Evolutionary conservation across 2,113 vertebrate genomes (phyloP).

Genomic region (Tupaia chinensis): DNA sequence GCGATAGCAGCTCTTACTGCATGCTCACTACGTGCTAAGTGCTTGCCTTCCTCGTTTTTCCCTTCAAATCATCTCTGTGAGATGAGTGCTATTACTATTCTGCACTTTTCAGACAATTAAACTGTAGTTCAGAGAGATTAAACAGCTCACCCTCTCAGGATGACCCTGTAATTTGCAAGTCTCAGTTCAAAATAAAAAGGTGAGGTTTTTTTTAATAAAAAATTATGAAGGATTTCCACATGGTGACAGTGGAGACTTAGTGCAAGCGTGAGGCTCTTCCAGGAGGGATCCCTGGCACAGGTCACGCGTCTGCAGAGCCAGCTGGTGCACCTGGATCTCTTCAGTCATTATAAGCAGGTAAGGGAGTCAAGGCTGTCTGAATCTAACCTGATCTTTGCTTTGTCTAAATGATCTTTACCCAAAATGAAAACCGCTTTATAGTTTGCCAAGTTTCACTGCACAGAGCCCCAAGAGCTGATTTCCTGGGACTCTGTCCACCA

Average conservation of each 20-base stretch:
- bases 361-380: neutral
- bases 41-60: neutral
- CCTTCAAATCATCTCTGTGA: neutral
- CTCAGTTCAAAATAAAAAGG: neutral
- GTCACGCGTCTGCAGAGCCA: neutral
- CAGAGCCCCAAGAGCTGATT: neutral
- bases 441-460: neutral
- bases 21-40: neutral
- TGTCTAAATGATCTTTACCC: neutral
- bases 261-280: fast-evolving
- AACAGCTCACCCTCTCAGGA: neutral
- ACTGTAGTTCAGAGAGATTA: neutral
- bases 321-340: fast-evolving
- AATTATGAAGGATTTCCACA: neutral
- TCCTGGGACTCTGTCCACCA: neutral
- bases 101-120: neutral
- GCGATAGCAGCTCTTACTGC: neutral
- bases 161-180: neutral
- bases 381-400: neutral
- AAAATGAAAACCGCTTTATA: neutral
- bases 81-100: neutral
- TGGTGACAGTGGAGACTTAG: neutral
- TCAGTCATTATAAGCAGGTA: neutral
- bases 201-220: neutral
- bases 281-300: too few relatives aligned